Evolutionary conservation across 2,888 invertebrate genomes (phyloP), one percentile per base, ranked within the genome.

Genomic region (Sarcophaga variegata): DNA sequence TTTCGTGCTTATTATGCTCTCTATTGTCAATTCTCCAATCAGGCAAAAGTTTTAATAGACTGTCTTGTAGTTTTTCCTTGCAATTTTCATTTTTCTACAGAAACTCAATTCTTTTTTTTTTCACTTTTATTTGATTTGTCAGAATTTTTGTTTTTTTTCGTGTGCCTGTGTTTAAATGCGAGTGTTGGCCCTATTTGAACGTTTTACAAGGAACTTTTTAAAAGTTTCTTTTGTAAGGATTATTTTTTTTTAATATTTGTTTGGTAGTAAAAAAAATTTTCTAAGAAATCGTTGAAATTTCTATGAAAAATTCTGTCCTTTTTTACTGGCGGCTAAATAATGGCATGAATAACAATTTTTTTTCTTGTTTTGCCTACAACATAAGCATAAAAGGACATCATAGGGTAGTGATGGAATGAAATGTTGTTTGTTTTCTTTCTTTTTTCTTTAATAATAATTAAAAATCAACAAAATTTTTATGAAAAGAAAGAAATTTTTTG

Each of bases 11-110:
- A 67, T 27, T 59, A 3, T 59, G 12, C 27, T 37, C 60, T 60
- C 12, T 12, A 47, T 45, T 59, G 81, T 62, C 37, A 74, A 63
- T 59, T 45, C 72, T 69, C 54, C 62, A 79, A 66, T 83, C 82
- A 82, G 37, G 79, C 45, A 75, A 83, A 83, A 83, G 74, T 86
- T 83, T 83, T 86, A 80, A 82, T 80, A 83, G 82, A 77, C 77
- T 74, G 25, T 12, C 60, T 12, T 69, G 54, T 54, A 54, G 45
- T 22, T 27, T 83, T 75, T 69, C 6, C 37, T 12, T 71, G 11
- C 17, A 5, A 47, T 45, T 64, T 76, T 25, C 22, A 27, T 14
- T 67, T 47, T 67, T 75, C 27, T 82, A 47, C 62, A 37, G 37
- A 20, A 70, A 37, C 22, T 59, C 25, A 66, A 20, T 27, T 17